These are phyloP conservation scores for Ruditapes philippinarum DNA, from an alignment of 1,140 invertebrate genomes.

Conservation along the genomic window DNA sequence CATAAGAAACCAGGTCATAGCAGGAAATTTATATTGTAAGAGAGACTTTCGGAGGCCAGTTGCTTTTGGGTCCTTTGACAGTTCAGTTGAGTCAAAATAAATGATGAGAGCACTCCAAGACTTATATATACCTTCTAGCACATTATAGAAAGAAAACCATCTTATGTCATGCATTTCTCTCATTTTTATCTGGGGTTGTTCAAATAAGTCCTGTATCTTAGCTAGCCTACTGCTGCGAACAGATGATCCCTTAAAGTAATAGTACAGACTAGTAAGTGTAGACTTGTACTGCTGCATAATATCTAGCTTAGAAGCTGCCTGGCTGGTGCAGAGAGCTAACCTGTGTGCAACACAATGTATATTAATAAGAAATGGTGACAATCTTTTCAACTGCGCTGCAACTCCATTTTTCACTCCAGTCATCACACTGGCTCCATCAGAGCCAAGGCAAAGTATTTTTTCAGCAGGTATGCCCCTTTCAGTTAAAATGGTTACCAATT, in stretches of 20 bases:
- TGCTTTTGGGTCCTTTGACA: conserved; percentile 31
- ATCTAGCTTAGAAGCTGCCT: conserved; percentile 42
- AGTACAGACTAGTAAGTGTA: conserved; percentile 23
- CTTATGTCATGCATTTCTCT: conserved; percentile 49
- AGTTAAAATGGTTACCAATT: neutral
- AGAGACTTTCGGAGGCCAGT: conserved; percentile 49
- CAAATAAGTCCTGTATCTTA: conserved; percentile 16
- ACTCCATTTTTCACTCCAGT: conserved; percentile 66
- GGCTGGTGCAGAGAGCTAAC: conserved; percentile 50
- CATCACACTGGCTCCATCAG: conserved; percentile 72
- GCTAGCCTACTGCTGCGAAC: neutral
- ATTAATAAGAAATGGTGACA: conserved; percentile 41
- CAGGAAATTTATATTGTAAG: conserved; percentile 20
- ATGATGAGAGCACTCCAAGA: conserved; percentile 52
- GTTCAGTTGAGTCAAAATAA: conserved; percentile 48
- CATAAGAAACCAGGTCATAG: conserved; percentile 27
- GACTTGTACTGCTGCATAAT: conserved; percentile 21
- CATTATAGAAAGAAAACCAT: conserved; percentile 57
- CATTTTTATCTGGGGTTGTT: conserved; percentile 47
- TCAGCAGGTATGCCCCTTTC: neutral
- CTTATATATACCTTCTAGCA: conserved; percentile 56
- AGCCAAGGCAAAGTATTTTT: conserved; percentile 57
- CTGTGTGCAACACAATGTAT: conserved; percentile 68
- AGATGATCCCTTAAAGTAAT: conserved; percentile 42
- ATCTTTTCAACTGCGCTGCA: conserved; percentile 50